phyloP scores from a whole-genome alignment of 1,140 invertebrate genomes.

The Platyura marginata region DNA sequence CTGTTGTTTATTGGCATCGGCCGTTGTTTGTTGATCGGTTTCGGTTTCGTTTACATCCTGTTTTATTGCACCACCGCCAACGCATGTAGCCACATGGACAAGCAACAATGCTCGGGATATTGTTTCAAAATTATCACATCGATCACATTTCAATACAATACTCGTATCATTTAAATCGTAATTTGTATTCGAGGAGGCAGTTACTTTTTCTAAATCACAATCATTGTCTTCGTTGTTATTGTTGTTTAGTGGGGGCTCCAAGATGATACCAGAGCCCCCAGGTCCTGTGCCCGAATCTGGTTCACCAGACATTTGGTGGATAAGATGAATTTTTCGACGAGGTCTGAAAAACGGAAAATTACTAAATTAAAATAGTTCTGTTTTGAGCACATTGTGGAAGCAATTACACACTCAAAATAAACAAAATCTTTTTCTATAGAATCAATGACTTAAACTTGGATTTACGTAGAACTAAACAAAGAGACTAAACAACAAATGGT shows the following conservation, averaged over 20 bases:
- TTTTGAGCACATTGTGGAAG: too few species aligned
- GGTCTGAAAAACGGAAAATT: too few species aligned
- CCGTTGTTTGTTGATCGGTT: slow-evolving; percentile 26
- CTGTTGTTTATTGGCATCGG: slow-evolving; percentile 27
- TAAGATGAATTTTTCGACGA: too few species aligned
- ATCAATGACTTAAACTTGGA: too few species aligned
- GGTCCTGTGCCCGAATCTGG: background rate
- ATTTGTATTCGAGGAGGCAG: background rate
- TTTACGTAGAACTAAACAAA: too few species aligned
- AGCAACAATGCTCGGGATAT: slow-evolving; percentile 35
- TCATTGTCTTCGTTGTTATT: slow-evolving; percentile 1
- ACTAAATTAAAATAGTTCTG: too few species aligned
- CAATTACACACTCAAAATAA: too few species aligned
- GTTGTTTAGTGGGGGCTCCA: background rate
- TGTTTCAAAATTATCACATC: slow-evolving; percentile 47
- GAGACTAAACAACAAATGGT: too few species aligned
- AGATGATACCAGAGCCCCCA: background rate
- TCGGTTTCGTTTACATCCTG: slow-evolving; percentile 9
- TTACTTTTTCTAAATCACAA: slow-evolving; percentile 1
- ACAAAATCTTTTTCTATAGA: too few species aligned
- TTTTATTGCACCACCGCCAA: slow-evolving; percentile 8
- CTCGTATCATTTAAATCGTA: background rate
- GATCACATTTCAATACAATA: slow-evolving; percentile 33
- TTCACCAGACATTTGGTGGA: slow-evolving; percentile 1
- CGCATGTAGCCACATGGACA: slow-evolving; percentile 39